These are phyloP conservation scores for Paramuricea clavata DNA, from an alignment of 92 coral and sea anemone species.

Conservation along the genomic window DNA sequence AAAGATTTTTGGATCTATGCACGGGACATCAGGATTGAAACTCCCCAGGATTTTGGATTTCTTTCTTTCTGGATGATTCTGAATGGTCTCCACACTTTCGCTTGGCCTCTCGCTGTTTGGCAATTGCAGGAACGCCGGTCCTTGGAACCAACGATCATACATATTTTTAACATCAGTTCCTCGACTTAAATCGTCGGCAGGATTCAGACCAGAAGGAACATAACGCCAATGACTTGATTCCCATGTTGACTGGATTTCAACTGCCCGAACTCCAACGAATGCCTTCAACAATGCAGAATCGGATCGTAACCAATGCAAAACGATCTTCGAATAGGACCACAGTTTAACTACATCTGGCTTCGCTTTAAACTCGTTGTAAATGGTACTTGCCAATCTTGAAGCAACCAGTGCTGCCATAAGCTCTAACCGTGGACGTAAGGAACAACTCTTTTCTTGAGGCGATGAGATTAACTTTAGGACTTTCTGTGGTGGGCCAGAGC, in stretches of 20 bases:
- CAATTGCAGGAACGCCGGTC: constrained; percentile 34
- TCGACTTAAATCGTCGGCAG: constrained; percentile 60
- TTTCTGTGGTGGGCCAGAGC: too few relatives aligned
- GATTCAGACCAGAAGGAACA: constrained; percentile 48
- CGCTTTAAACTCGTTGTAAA: constrained; percentile 52
- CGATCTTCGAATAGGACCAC: too few relatives aligned
- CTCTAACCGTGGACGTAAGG: constrained; percentile 6
- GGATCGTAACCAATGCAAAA: constrained; percentile 50
- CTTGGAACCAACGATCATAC: constrained; percentile 38
- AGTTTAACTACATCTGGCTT: too few relatives aligned
- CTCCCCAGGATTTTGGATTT: too few relatives aligned
- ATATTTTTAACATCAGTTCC: constrained; percentile 27
- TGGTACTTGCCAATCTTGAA: too few relatives aligned
- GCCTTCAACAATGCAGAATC: constrained; percentile 39
- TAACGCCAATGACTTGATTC: constrained; percentile 14
- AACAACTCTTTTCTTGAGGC: background rate
- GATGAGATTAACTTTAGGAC: too few relatives aligned
- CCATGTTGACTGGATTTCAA: too few relatives aligned
- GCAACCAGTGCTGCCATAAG: too few relatives aligned
- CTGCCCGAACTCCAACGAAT: constrained; percentile 51
- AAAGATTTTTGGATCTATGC: too few relatives aligned
- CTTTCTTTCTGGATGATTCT: too few relatives aligned
- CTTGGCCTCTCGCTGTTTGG: constrained; percentile 45
- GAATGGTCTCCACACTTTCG: background rate
- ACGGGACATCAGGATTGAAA: too few relatives aligned